Conservation (phyloP, 2,888 invertebrate genomes). For the Spodoptera exigua region DNA sequence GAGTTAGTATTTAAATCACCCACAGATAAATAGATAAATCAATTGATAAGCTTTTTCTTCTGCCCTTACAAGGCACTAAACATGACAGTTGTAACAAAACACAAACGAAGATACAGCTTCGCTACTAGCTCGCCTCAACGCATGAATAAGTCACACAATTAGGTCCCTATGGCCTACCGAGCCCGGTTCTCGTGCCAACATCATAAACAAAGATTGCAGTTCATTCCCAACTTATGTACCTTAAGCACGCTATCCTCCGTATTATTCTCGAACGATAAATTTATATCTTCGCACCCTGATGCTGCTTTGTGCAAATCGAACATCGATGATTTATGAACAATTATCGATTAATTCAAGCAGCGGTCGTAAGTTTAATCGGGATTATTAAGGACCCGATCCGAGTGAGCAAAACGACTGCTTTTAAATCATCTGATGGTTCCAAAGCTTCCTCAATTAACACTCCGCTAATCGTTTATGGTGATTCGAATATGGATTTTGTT, state of each 20-base stretch:
- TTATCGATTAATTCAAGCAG: conserved; percentile 90
- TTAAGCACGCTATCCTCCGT: conserved; percentile 82
- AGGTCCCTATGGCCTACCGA: conserved; percentile 69
- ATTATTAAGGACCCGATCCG: conserved; percentile 80
- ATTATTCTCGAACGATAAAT: conserved; percentile 83
- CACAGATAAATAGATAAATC: no score
- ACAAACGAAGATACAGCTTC: conserved; percentile 34
- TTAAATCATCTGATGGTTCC: conserved; percentile 73
- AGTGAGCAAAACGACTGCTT: conserved; percentile 71
- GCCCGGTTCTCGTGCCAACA: conserved; percentile 60
- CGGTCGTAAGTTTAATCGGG: conserved; percentile 86
- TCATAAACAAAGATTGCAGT: conserved; percentile 83
- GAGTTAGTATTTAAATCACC: no score
- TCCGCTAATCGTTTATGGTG: conserved; percentile 45
- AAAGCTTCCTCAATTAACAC: conserved; percentile 68
- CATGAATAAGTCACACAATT: conserved; percentile 78
- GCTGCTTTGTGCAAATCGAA: conserved; percentile 87
- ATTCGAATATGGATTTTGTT: conserved; percentile 39
- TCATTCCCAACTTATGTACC: conserved; percentile 79
- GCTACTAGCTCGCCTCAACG: conserved; percentile 40
- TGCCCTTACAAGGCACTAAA: conserved; percentile 15
- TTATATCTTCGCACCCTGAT: conserved; percentile 87
- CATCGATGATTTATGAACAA: conserved; percentile 89
- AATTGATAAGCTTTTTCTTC: conserved; percentile 5
- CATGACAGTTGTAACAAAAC: conserved; percentile 39